These are phyloP conservation scores for Psittacula echo DNA, from an alignment of 2,797 vertebrate species.

Conservation along the genomic window DNA sequence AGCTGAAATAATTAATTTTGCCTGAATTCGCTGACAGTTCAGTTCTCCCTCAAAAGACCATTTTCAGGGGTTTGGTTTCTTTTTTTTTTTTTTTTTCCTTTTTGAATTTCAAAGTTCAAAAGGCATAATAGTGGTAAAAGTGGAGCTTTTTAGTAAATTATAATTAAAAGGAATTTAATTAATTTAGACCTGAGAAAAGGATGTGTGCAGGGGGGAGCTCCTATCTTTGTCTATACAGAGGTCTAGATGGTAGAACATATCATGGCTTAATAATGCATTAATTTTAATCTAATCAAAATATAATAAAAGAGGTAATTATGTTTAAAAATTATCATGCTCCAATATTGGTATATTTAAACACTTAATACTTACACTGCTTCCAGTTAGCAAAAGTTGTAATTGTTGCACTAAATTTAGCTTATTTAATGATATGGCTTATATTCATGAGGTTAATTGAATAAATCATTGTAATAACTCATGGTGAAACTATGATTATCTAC, in stretches of 20 bases:
- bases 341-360: conserved; percentile 77
- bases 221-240: conserved; percentile 93
- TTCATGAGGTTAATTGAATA: conserved; percentile 81
- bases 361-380: conserved; percentile 73
- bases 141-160: conserved; percentile 91
- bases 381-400: conserved; percentile 79
- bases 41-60: conserved; percentile 88
- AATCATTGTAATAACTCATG: conserved; percentile 75
- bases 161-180: conserved; percentile 99
- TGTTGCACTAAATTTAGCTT: conserved; percentile 77
- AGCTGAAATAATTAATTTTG: conserved; percentile 99
- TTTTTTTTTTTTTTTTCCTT: not conserved
- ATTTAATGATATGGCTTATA: conserved; percentile 75
- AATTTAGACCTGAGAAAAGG: conserved; percentile 91
- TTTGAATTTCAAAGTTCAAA: conserved; percentile 81
- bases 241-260: conserved; percentile 90
- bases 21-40: conserved; percentile 98
- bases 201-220: conserved; percentile 74
- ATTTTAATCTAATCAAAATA: conserved; percentile 96
- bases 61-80: conserved; percentile 75
- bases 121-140: conserved; percentile 88
- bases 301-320: conserved; percentile 92
- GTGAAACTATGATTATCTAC: conserved; percentile 75
- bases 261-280: conserved; percentile 93
- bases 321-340: conserved; percentile 87